Conservation (phyloP, 1,140 invertebrate genomes). For the Ctenoplectra terminalis region DNA sequence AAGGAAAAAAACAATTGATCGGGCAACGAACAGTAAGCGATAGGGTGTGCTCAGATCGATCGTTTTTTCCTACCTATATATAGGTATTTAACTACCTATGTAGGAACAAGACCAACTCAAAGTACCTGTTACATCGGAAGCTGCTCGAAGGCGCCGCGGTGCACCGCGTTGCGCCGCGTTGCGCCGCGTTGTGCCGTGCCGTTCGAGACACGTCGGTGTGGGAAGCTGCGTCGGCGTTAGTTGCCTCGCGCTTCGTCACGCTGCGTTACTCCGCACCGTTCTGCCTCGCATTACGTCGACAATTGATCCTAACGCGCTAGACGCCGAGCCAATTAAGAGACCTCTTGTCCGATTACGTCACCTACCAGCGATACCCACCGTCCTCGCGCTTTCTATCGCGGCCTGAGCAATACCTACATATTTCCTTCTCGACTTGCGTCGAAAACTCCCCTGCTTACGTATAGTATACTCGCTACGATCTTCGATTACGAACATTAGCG, state of each 20-base stretch:
- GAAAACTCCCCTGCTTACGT: too few species aligned
- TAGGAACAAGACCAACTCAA: slow-evolving; percentile 1
- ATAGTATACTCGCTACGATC: too few species aligned
- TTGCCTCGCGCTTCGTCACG: slow-evolving; percentile 40
- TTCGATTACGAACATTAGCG: too few species aligned
- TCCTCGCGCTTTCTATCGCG: slow-evolving; percentile 54
- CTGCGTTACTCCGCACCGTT: slow-evolving; percentile 45
- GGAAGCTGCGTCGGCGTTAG: slow-evolving; percentile 71
- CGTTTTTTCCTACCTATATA: too few species aligned
- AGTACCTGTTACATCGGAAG: slow-evolving; percentile 60
- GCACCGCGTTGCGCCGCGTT: too few species aligned
- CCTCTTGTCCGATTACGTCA: slow-evolving; percentile 63
- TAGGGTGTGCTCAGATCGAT: too few species aligned
- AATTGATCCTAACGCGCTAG: slow-evolving; percentile 74
- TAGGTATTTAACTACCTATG: neutral
- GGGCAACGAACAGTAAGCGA: too few species aligned
- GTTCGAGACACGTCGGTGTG: slow-evolving; percentile 55
- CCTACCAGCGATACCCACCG: slow-evolving; percentile 33
- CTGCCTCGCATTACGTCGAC: slow-evolving; percentile 62
- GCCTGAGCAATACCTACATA: slow-evolving; percentile 12
- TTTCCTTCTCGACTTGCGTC: slow-evolving; percentile 17
- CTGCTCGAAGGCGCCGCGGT: slow-evolving; percentile 49
- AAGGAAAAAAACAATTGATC: too few species aligned
- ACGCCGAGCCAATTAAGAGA: slow-evolving; percentile 73
- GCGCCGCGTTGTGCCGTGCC: too few species aligned